Evolutionary conservation across 2,888 invertebrate genomes (phyloP), one percentile per base, ranked within the genome.

Genomic region (Euproctis similis): DNA sequence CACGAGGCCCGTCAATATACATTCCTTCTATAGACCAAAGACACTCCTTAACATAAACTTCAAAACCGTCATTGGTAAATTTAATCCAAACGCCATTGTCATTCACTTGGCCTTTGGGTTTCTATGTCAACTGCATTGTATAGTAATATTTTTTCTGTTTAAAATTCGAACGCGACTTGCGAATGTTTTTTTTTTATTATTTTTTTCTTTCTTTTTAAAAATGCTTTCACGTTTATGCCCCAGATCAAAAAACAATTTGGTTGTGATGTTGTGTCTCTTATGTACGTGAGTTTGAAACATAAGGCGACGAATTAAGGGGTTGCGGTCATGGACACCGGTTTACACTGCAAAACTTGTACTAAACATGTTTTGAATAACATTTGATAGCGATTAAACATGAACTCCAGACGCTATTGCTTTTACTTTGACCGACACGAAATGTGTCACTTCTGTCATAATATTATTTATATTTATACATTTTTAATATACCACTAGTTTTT

Each of bases 161-260:
- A 55, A 60, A 66, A 62, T 59, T 51, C 46, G 46, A 50, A 44
- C 44, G 4, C 54, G 52, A 53, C 57, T 49, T 39, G 39, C 48
- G 30, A 47, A 44, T 40, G 28, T 39, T 59, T 63, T 68, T n/a
- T n/a, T n/a, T n/a, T n/a, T n/a, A n/a, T n/a, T n/a, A n/a, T n/a
- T n/a, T n/a, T n/a, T n/a, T n/a, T n/a, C n/a, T n/a, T n/a, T n/a
- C n/a, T n/a, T n/a, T 24, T 68, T 58, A 48, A 56, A 14, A 74
- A 69, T 70, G 46, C 63, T 59, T 53, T 59, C 72, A 72, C 70
- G 75, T 70, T 58, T 59, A 50, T 60, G 71, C 59, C 64, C 69
- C 62, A 69, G 71, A 76, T 76, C 69, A 72, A 73, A 73, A 64
- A 63, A 70, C 65, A 63, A 71, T 73, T 74, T 73, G 65, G 63